Conservation (phyloP, 1,140 invertebrate genomes). For the Diachasmimorpha longicaudata region DNA sequence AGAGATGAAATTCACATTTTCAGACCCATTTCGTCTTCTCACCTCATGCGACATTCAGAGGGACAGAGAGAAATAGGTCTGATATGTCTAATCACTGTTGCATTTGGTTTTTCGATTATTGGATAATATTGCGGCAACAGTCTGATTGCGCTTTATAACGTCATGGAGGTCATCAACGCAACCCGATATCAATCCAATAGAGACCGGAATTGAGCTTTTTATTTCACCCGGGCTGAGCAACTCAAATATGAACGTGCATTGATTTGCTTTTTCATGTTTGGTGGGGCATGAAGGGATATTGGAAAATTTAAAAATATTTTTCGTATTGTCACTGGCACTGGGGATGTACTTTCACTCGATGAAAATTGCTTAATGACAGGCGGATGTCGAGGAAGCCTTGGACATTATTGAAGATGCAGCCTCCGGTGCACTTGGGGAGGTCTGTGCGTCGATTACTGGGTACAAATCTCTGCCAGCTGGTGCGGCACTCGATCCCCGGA, state of each 20-base stretch:
- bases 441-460: constrained; percentile 72
- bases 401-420: constrained; percentile 75
- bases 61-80: neutral
- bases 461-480: constrained; percentile 68
- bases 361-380: constrained; percentile 23
- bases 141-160: too few species aligned
- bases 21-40: neutral
- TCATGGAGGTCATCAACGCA: too few species aligned
- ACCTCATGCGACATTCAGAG: neutral
- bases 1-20: neutral
- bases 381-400: constrained; percentile 70
- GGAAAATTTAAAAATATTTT: neutral
- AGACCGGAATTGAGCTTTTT: too few species aligned
- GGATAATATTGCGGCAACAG: too few species aligned
- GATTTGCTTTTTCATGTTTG: neutral
- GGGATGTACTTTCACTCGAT: neutral
- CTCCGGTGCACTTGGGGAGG: constrained; percentile 61
- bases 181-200: too few species aligned
- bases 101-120: neutral
- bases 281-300: neutral
- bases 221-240: too few species aligned
- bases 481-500: constrained; percentile 65
- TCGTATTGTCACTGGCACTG: neutral
- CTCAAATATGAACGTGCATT: too few species aligned
- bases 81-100: neutral